These are phyloP conservation scores for Hemichromis elongatus DNA, from an alignment of 2,113 vertebrate species.

Conservation along the genomic window DNA sequence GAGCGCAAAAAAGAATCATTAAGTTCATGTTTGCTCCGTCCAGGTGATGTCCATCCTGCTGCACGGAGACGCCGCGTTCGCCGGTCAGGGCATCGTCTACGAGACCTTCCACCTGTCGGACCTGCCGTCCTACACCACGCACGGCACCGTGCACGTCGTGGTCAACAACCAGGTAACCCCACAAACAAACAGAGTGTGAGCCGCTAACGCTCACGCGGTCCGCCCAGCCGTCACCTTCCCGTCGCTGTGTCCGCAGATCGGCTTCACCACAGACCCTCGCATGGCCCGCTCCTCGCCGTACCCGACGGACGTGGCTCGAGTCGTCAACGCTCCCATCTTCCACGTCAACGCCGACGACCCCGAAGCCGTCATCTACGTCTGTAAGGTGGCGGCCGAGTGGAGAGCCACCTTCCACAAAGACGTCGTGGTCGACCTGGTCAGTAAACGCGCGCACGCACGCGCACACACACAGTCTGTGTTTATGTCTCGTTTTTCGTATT, in stretches of 20 bases:
- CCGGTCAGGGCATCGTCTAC: constrained; percentile 95
- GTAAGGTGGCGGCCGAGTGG: constrained; percentile 95
- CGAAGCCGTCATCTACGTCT: constrained; percentile 93
- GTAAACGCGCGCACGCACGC: background rate
- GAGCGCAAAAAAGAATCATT: background rate
- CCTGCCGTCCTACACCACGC: constrained; percentile 92
- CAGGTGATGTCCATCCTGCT: constrained; percentile 98
- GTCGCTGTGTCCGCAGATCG: constrained; percentile 74
- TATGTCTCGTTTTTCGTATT: background rate
- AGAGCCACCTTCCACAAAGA: constrained; percentile 96
- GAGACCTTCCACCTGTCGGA: constrained; percentile 96
- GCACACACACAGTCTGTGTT: too few species aligned
- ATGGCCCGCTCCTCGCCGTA: constrained; percentile 96
- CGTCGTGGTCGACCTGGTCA: constrained; percentile 96
- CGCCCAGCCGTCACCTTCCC: background rate
- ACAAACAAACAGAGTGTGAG: background rate
- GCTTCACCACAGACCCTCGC: constrained; percentile 96
- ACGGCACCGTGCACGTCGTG: constrained; percentile 94
- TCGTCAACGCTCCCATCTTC: constrained; percentile 97
- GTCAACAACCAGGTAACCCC: constrained; percentile 93
- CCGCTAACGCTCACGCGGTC: rapidly evolving
- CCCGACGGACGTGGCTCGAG: constrained; percentile 90
- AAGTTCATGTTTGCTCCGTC: background rate
- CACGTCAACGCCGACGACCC: constrained; percentile 96
- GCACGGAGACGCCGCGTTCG: constrained; percentile 93